These are phyloP conservation scores for Ardeotis arabs DNA, from an alignment of 2,113 vertebrate species.

Conservation along the genomic window DNA sequence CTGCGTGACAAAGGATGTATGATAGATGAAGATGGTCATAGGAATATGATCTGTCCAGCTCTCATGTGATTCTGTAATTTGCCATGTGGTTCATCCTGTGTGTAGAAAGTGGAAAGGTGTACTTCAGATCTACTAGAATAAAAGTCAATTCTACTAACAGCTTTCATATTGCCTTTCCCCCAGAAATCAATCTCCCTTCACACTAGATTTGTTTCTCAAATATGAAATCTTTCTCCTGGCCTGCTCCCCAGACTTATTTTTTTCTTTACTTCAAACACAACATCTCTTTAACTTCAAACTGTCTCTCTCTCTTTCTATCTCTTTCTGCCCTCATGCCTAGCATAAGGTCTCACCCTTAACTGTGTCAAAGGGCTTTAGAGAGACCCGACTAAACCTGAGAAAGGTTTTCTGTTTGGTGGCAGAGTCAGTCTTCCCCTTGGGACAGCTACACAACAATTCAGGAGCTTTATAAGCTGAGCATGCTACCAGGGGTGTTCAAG, in stretches of 20 bases:
- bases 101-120: not conserved
- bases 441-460: not conserved
- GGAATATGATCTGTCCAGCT: not conserved
- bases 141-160: constrained; percentile 1
- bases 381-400: not conserved
- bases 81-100: not conserved
- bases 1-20: not conserved
- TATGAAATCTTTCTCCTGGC: not conserved
- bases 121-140: not conserved
- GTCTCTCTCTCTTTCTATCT: not conserved
- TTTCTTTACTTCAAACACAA: not conserved
- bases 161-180: constrained; percentile 4
- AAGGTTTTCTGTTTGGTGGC: not conserved
- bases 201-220: constrained; percentile 2
- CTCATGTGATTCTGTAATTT: not conserved
- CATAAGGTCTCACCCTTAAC: not conserved
- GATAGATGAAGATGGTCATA: not conserved
- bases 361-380: not conserved
- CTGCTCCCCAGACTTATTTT: not conserved
- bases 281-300: not conserved
- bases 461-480: not conserved
- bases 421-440: not conserved
- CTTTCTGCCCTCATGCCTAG: not conserved
- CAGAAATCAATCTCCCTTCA: constrained; percentile 47
- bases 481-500: not conserved